Evolutionary conservation across 2,888 invertebrate genomes (phyloP), one percentile per base, ranked within the genome.

Genomic region (Drosophila differens): DNA sequence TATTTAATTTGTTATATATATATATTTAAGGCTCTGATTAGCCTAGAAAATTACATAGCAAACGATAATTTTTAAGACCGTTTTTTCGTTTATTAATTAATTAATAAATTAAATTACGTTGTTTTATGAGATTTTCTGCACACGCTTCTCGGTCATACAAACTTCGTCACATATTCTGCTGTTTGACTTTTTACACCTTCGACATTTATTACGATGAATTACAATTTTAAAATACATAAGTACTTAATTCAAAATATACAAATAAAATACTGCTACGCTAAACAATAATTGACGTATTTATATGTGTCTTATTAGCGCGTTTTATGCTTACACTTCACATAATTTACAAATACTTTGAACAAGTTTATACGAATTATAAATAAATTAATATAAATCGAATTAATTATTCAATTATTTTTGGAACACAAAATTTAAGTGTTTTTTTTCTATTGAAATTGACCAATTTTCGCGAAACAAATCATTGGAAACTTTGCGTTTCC

Each of bases 261-360:
- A 59, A 35, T 30, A 28, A 32, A 52, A 65, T 74, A 59, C 49
- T 71, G 71, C 75, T 51, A 25, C 47, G 52, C 58, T 59, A 41
- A 53, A 39, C 65, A 75, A 51, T 65, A 44, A 65, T 61, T 70
- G 47, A 52, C n/a, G 25, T 35, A 49, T 65, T 58, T 39, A 33
- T 37, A 19, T 63, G 35, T 71, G 25, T 49, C 30, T 41, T 59
- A 58, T 58, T 54, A 70, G 63, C 70, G 71, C 70, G 63, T 53
- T 60, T 76, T 44, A 32, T 52, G 62, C 59, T 25, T 25, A 52
- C 59, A 54, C 59, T 75, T 59, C 64, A 63, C 70, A 37, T 33
- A 12, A 10, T 52, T 19, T 6, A 16, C 33, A 51, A 32, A 25
- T 32, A 19, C 16, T n/a, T 33, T 39, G 30, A 41, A 19, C 69